Evolutionary conservation across 2,888 invertebrate species (phyloP).

Genomic region (Phortica magna): DNA sequence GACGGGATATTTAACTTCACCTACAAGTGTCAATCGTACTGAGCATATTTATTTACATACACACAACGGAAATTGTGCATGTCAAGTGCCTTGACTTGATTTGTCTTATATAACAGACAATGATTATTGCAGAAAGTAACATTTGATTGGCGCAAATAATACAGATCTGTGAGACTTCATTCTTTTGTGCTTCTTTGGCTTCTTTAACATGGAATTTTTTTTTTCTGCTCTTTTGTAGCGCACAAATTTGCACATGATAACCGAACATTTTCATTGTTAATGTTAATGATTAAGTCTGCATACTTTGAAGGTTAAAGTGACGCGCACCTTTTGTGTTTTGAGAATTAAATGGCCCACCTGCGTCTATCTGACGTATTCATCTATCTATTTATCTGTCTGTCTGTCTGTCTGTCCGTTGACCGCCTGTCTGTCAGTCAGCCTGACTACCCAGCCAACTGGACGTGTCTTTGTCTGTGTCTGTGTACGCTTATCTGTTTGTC

Average conservation of each 20-base stretch:
- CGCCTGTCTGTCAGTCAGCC: neutral
- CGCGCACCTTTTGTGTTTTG: constrained; percentile 15
- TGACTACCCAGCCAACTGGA: neutral
- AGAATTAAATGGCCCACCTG: neutral
- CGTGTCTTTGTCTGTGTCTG: neutral
- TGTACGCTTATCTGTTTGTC: constrained; percentile 15
- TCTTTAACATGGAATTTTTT: too few species aligned
- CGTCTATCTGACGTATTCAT: neutral
- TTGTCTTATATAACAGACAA: too few species aligned
- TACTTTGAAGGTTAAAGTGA: constrained; percentile 38
- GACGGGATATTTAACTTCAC: neutral
- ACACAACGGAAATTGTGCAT: neutral
- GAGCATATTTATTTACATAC: neutral
- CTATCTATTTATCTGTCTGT: neutral
- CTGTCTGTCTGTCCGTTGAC: too few species aligned
- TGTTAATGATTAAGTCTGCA: constrained; percentile 40
- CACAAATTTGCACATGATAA: too few species aligned
- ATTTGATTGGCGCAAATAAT: too few species aligned
- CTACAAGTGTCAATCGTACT: neutral
- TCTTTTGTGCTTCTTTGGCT: too few species aligned
- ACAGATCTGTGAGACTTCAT: too few species aligned
- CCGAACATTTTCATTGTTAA: too few species aligned
- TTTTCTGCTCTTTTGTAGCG: too few species aligned
- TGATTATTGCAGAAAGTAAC: too few species aligned
- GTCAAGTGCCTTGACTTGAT: too few species aligned